Evolutionary conservation across 2,113 vertebrate species (phyloP).

Genomic region (Caretta caretta): DNA sequence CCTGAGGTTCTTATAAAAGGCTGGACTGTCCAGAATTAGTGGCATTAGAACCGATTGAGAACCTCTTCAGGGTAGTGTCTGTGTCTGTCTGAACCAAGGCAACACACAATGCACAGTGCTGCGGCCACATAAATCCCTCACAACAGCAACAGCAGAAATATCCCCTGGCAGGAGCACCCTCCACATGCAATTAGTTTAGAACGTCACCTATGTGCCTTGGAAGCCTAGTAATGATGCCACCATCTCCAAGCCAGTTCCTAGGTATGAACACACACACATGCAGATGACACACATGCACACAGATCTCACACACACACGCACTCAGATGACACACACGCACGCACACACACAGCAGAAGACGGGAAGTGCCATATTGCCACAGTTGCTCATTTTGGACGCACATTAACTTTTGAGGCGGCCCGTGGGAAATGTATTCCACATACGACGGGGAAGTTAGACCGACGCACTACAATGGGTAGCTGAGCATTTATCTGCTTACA

Average conservation of each 20-base stretch:
- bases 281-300: too few species aligned
- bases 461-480: accelerated
- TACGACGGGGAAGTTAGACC: not conserved
- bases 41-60: not conserved
- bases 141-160: not conserved
- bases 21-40: not conserved
- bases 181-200: not conserved
- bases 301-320: too few species aligned
- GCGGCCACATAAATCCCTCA: not conserved
- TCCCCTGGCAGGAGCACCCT: not conserved
- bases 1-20: accelerated
- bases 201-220: not conserved
- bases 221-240: not conserved
- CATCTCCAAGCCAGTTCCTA: not conserved
- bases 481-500: not conserved
- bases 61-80: not conserved
- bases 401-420: not conserved
- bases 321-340: too few species aligned
- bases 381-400: not conserved
- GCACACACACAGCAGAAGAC: accelerated
- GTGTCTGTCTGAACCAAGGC: not conserved
- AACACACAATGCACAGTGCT: not conserved
- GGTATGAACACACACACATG: not conserved
- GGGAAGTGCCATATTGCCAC: accelerated
- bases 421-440: accelerated